Percentiles rank a stretch among this genome's conserved stretches.
phyloP scores from a whole-genome alignment of 2,888 invertebrate genomes.

The Tromatobia lineatoria region DNA sequence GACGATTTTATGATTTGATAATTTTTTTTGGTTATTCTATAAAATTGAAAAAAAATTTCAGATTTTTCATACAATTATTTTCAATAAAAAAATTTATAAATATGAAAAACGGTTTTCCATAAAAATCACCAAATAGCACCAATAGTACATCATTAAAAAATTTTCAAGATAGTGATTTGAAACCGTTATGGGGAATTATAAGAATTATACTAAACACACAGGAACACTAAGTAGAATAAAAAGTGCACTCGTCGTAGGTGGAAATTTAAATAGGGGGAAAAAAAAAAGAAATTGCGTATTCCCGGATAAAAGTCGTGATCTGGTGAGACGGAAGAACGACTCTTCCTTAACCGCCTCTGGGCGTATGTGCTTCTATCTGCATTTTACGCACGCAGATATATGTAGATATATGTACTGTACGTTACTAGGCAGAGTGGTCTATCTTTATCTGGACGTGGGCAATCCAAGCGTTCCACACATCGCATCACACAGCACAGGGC shows the following conservation, averaged over 20 bases:
- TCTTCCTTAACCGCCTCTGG: conserved; percentile 8
- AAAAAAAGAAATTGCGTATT: background rate
- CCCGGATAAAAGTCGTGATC: conserved; percentile 15
- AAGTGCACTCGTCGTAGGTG: conserved; percentile 10
- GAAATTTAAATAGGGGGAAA: conserved; percentile 4
- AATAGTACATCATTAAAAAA: no score
- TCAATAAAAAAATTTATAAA: no score
- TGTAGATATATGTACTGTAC: background rate
- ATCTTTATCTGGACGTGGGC: conserved; percentile 19
- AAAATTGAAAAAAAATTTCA: no score
- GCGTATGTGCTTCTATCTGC: conserved; percentile 15
- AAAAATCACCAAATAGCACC: no score
- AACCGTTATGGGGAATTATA: background rate
- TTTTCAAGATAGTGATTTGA: background rate
- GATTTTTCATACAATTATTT: no score
- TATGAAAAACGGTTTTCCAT: no score
- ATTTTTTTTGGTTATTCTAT: no score
- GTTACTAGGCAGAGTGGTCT: background rate
- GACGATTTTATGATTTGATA: no score
- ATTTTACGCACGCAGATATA: background rate
- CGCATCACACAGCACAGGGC: background rate
- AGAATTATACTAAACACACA: background rate
- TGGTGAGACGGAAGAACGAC: background rate
- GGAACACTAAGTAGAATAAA: conserved; percentile 1
- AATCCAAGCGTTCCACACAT: conserved; percentile 12